Evolutionary conservation across 2,797 vertebrate genomes (phyloP).

Genomic region (Halcyon badia): DNA sequence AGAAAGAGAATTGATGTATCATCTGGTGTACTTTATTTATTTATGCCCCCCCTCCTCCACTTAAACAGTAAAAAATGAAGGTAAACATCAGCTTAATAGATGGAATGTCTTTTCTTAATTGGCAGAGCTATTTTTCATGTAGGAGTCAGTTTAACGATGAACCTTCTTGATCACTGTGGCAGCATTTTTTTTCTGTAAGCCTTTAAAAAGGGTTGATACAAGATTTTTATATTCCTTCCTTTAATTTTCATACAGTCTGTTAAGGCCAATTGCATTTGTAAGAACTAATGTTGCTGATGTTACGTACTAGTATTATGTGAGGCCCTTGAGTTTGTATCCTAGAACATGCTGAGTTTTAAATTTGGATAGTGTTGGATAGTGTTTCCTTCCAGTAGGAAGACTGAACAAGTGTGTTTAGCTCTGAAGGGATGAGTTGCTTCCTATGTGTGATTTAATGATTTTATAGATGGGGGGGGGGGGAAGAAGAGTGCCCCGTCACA

Average conservation of each 20-base stretch:
- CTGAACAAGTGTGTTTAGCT: background rate
- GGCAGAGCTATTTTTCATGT: background rate
- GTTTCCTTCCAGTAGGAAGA: background rate
- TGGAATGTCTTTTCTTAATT: background rate
- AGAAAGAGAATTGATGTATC: background rate
- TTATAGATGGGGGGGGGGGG: no score
- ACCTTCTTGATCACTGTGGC: background rate
- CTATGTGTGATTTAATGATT: background rate
- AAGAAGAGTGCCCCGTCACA: no score
- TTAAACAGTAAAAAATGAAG: background rate
- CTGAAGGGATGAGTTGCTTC: background rate
- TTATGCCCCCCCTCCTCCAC: background rate
- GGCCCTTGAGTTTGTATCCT: background rate
- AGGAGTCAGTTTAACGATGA: background rate
- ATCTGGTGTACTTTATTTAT: background rate
- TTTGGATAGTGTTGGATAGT: background rate
- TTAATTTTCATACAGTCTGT: background rate
- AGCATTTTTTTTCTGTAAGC: background rate
- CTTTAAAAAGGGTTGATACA: background rate
- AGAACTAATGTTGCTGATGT: background rate
- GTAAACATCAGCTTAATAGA: background rate
- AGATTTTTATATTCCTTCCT: background rate
- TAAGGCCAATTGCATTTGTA: background rate
- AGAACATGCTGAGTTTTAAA: background rate
- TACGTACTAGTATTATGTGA: background rate